A percentile compares a stretch with the other conserved stretches of the same genome.
Evolutionary conservation across 2,888 invertebrate genomes (phyloP).

Genomic region (Argyresthia goedartella): DNA sequence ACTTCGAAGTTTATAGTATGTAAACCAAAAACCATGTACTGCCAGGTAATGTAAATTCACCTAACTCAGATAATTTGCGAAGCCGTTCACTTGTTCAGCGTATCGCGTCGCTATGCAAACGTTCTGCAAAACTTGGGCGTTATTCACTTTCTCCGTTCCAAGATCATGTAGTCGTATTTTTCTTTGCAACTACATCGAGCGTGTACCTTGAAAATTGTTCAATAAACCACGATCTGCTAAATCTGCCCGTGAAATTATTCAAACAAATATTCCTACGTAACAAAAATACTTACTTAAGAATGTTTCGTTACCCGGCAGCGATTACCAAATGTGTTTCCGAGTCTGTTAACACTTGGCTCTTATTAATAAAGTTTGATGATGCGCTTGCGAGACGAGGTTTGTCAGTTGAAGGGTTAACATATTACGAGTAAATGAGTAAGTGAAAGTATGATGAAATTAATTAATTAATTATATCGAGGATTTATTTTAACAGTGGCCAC

Average conservation of each 20-base stretch:
- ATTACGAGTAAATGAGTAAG: background rate
- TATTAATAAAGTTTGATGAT: slow-evolving; percentile 44
- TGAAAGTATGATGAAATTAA: no score
- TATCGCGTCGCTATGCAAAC: slow-evolving; percentile 32
- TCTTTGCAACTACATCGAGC: slow-evolving; percentile 36
- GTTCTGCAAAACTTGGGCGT: slow-evolving; percentile 27
- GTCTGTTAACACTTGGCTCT: slow-evolving; percentile 26
- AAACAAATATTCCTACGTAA: slow-evolving; percentile 29
- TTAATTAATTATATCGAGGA: no score
- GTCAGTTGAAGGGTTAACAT: background rate
- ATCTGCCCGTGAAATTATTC: slow-evolving; percentile 26
- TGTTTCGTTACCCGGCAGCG: slow-evolving; percentile 28
- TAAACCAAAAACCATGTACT: no score
- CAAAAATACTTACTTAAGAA: slow-evolving; percentile 54
- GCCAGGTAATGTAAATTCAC: no score
- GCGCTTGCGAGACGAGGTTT: slow-evolving; percentile 18
- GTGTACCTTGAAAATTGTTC: slow-evolving; percentile 46
- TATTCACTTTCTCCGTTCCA: slow-evolving; percentile 27
- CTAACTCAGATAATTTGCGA: no score
- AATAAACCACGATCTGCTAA: slow-evolving; percentile 54
- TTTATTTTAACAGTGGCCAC: no score
- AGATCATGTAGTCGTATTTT: slow-evolving; percentile 52
- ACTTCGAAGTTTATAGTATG: no score
- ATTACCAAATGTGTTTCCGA: slow-evolving; percentile 39
- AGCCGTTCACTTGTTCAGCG: no score